These are phyloP conservation scores for Catamblyrhynchus diadema DNA, from an alignment of 2,797 vertebrate genomes.

Conservation along the genomic window DNA sequence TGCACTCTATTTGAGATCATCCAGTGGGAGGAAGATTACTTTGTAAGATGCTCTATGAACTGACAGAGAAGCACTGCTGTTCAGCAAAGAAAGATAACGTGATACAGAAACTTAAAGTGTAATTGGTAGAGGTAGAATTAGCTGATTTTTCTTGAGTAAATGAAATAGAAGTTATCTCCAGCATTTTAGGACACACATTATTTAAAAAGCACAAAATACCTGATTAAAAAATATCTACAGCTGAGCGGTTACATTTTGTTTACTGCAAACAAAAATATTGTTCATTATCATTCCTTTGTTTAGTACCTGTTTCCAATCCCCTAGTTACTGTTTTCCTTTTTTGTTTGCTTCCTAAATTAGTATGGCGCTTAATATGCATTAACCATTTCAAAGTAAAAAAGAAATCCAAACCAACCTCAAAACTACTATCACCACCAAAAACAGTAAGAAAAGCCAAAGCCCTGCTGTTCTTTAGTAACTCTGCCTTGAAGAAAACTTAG, in stretches of 20 bases:
- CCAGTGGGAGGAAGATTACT: not conserved
- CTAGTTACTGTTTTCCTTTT: not conserved
- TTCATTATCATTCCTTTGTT: not conserved
- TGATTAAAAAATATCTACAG: not conserved
- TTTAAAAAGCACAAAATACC: not conserved
- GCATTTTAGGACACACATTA: not conserved
- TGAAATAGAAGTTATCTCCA: not conserved
- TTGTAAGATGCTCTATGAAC: not conserved
- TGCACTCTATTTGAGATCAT: not conserved
- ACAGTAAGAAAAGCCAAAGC: accelerated
- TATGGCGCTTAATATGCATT: not conserved
- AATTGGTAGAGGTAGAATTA: not conserved
- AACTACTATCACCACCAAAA: not conserved
- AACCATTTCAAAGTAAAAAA: not conserved
- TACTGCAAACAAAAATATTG: not conserved
- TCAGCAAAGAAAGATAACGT: not conserved
- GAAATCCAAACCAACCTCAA: not conserved
- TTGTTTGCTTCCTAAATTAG: not conserved
- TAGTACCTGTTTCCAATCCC: not conserved
- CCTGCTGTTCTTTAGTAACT: not conserved
- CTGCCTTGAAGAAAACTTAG: not conserved
- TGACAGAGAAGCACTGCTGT: not conserved
- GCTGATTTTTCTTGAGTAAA: not conserved
- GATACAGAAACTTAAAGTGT: not conserved
- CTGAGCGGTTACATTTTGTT: not conserved